Percentiles rank a stretch among this genome's conserved stretches.
Evolutionary conservation across 1,140 invertebrate species (phyloP).

Genomic region (Atta texana): DNA sequence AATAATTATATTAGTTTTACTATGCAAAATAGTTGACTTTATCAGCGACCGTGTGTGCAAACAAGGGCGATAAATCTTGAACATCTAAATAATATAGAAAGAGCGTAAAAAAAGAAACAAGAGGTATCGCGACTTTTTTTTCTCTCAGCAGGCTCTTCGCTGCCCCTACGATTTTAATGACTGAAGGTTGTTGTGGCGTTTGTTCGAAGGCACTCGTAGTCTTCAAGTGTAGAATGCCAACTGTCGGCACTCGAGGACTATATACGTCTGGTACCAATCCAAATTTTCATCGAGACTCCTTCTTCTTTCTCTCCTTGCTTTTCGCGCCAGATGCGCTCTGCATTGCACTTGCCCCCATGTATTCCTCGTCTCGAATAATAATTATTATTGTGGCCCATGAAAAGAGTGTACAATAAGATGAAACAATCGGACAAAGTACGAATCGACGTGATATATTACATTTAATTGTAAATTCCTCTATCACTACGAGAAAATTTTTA

Average conservation of each 20-base stretch:
- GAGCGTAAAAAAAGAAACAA: neutral
- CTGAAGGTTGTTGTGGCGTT: slow-evolving; percentile 66
- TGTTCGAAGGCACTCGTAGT: slow-evolving; percentile 73
- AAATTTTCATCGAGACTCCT: slow-evolving; percentile 33
- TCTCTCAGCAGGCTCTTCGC: slow-evolving; percentile 41
- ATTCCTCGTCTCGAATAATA: neutral
- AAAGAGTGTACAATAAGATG: neutral
- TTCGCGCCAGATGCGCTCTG: slow-evolving; percentile 47
- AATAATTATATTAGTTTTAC: neutral
- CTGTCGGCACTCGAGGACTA: slow-evolving; percentile 84
- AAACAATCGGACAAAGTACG: neutral
- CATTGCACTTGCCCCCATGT: neutral
- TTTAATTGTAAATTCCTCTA: neutral
- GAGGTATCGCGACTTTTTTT: slow-evolving; percentile 7
- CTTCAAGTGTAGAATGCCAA: slow-evolving; percentile 84
- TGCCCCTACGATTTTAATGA: slow-evolving; percentile 75
- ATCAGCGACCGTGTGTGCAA: neutral
- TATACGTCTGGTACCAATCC: slow-evolving; percentile 58
- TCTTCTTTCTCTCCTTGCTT: neutral
- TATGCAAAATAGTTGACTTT: neutral
- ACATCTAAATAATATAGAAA: slow-evolving; percentile 22
- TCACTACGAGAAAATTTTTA: neutral
- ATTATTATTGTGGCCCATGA: slow-evolving; percentile 41
- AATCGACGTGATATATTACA: neutral
- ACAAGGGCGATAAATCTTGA: slow-evolving; percentile 42